A percentile compares a stretch with the other conserved stretches of the same genome.
Evolutionary conservation across 1,140 invertebrate species (phyloP).

Genomic region (Sinella curviseta): DNA sequence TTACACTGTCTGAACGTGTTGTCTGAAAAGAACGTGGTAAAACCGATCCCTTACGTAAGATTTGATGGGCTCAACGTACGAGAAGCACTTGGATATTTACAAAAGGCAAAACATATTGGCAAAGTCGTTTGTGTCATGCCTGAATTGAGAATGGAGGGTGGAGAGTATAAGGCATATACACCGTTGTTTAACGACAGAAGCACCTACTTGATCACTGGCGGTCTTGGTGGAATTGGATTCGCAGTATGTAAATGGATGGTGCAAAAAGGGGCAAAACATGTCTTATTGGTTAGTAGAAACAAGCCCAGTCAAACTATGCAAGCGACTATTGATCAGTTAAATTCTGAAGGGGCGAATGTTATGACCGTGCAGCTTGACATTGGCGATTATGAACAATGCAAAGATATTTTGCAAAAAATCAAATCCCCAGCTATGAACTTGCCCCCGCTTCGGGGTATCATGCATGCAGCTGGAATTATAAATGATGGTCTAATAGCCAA

Average conservation of each 20-base stretch:
- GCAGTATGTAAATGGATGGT: conserved; percentile 8
- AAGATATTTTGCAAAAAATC: background rate
- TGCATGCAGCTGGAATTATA: conserved; percentile 17
- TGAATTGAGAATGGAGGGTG: background rate
- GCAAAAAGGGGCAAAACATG: conserved; percentile 22
- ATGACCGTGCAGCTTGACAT: background rate
- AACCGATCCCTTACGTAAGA: conserved; percentile 9
- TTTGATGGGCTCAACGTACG: background rate
- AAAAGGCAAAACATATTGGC: conserved; percentile 18
- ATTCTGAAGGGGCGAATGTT: background rate
- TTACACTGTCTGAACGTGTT: background rate
- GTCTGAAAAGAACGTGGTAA: background rate
- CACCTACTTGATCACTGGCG: conserved; percentile 25
- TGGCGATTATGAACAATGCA: background rate
- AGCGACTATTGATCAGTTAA: background rate
- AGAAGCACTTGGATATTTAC: background rate
- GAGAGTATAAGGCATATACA: background rate
- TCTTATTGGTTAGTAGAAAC: background rate
- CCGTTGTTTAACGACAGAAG: conserved; percentile 7
- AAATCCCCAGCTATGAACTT: background rate
- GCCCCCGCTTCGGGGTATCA: conserved; percentile 5
- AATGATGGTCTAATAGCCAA: conserved; percentile 11
- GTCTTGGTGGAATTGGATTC: conserved; percentile 25
- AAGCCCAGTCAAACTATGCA: background rate
- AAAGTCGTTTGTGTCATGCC: conserved; percentile 15